Conservation (phyloP, 2,888 invertebrate genomes). For the Hirtodrosophila histrioides region DNA sequence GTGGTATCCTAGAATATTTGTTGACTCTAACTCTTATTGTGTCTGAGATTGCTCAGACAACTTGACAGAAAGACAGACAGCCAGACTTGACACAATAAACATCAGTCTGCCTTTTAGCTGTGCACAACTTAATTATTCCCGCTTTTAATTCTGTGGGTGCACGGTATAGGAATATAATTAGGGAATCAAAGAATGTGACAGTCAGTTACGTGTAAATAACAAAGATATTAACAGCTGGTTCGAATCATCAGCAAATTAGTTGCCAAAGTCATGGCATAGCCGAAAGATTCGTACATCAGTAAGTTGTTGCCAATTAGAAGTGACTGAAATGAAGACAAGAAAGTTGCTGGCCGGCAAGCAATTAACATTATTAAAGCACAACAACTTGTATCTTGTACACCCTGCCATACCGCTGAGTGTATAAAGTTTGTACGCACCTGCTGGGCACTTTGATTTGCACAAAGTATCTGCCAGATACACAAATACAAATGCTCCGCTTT, state of each 20-base stretch:
- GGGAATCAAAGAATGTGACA: slow-evolving; percentile 11
- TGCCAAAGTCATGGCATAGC: slow-evolving; percentile 9
- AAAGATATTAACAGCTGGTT: background rate
- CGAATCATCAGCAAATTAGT: slow-evolving; percentile 21
- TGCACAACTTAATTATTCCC: no score
- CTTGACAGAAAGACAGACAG: no score
- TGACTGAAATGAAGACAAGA: slow-evolving; percentile 13
- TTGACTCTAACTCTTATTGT: no score
- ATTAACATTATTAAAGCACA: slow-evolving; percentile 65
- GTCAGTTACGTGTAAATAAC: slow-evolving; percentile 1
- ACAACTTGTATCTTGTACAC: slow-evolving; percentile 28
- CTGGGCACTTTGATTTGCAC: slow-evolving; percentile 62
- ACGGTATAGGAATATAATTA: background rate
- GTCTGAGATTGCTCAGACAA: no score
- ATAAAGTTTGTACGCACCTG: slow-evolving; percentile 33
- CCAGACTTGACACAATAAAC: no score
- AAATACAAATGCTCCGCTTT: slow-evolving; percentile 44
- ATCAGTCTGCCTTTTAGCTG: no score
- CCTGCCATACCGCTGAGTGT: slow-evolving; percentile 3
- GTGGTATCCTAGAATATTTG: no score
- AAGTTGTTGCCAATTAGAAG: slow-evolving; percentile 39
- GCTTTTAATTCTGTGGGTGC: no score
- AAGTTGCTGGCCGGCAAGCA: slow-evolving; percentile 35
- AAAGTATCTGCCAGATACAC: slow-evolving; percentile 62
- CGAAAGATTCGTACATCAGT: slow-evolving; percentile 20